A percentile compares a stretch with the other conserved stretches of the same genome.
phyloP scores from a whole-genome alignment of 2,113 vertebrate species.

The human (Homo sapiens) region DNA sequence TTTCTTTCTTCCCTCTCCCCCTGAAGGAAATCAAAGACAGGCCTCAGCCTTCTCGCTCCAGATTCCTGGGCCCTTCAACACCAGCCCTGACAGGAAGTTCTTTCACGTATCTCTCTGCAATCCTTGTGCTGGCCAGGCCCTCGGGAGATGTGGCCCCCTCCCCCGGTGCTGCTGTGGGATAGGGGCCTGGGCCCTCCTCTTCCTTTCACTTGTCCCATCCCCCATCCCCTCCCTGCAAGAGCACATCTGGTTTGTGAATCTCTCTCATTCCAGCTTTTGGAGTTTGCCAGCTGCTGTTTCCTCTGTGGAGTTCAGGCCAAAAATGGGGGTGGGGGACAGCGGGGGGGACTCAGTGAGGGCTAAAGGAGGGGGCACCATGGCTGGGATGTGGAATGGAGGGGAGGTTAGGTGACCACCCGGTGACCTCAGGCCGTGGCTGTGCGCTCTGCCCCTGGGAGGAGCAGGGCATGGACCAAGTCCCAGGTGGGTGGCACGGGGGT shows the following conservation, averaged over 20 bases:
- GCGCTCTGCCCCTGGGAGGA: background rate
- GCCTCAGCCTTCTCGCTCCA: slow-evolving; percentile 47
- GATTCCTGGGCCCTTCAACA: slow-evolving; percentile 53
- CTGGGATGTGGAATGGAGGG: background rate
- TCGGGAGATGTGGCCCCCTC: background rate
- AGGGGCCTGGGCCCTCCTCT: background rate
- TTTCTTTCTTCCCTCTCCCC: slow-evolving; percentile 57
- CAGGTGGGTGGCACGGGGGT: background rate
- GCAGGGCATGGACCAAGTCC: background rate
- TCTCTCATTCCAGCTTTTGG: slow-evolving; percentile 81
- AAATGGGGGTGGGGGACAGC: slow-evolving; percentile 74
- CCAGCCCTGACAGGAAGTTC: slow-evolving; percentile 8
- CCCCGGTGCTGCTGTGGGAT: slow-evolving; percentile 1
- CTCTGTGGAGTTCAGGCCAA: slow-evolving; percentile 73
- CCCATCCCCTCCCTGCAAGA: slow-evolving; percentile 39
- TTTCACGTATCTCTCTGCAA: background rate
- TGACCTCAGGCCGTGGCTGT: slow-evolving; percentile 53
- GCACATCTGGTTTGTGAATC: slow-evolving; percentile 87
- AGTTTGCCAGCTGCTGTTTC: slow-evolving; percentile 85
- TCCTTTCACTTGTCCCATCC: slow-evolving; percentile 58
- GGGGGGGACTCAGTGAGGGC: slow-evolving; percentile 48
- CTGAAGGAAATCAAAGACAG: slow-evolving; percentile 73
- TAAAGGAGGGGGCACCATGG: slow-evolving; percentile 37
- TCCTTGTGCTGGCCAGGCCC: background rate
- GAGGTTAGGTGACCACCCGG: slow-evolving; percentile 39